Percentiles rank a stretch among this genome's conserved stretches.
These are phyloP conservation scores for Talpa occidentalis DNA, from an alignment of 2,113 vertebrate genomes.

Conservation along the genomic window DNA sequence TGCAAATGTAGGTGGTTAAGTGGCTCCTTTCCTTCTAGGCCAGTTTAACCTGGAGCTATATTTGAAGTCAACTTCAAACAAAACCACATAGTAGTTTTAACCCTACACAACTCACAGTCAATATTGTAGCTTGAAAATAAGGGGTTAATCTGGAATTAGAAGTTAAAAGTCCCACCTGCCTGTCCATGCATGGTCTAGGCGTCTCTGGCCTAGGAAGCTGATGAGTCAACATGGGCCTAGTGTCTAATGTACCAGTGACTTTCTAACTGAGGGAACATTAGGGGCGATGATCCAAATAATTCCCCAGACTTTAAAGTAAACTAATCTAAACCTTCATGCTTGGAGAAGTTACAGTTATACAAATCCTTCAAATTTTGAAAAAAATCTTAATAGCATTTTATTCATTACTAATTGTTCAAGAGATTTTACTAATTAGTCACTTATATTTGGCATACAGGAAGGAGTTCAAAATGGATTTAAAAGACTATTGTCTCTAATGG, in stretches of 20 bases:
- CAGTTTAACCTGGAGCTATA: not conserved
- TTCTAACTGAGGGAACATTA: not conserved
- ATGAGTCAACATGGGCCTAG: not conserved
- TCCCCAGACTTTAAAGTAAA: not conserved
- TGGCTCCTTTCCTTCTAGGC: not conserved
- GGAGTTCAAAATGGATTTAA: slow-evolving; percentile 11
- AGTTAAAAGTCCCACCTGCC: not conserved
- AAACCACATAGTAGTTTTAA: not conserved
- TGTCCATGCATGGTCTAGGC: not conserved
- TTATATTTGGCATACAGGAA: not conserved
- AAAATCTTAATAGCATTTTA: not conserved
- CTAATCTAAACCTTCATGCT: not conserved
- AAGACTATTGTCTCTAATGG: not conserved
- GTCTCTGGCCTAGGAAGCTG: not conserved
- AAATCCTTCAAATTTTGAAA: not conserved
- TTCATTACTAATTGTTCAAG: not conserved
- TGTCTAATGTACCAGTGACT: not conserved
- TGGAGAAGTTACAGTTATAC: not conserved
- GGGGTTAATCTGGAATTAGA: not conserved
- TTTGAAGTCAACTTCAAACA: not conserved
- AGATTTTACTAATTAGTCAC: slow-evolving; percentile 32
- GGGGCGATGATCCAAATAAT: not conserved
- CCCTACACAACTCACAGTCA: not conserved
- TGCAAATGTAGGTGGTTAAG: not conserved
- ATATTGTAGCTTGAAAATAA: not conserved